Conservation (phyloP, 2,797 vertebrate genomes). For the Malacoctenus gilli region DNA sequence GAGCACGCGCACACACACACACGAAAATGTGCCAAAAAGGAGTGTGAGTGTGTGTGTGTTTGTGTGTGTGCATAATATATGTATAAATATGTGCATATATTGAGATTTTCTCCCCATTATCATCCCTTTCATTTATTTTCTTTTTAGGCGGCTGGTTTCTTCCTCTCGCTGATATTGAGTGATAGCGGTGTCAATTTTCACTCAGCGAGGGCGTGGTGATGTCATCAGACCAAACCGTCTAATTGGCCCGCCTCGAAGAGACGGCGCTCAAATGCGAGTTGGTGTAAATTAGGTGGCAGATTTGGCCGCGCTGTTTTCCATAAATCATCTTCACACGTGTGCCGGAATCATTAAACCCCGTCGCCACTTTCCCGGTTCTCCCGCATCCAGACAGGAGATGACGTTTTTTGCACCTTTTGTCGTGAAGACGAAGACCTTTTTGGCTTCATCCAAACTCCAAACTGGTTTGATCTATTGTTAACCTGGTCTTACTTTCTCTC, state of each 20-base stretch:
- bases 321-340: constrained; percentile 48
- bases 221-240: constrained; percentile 39
- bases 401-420: too few species aligned
- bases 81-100: constrained; percentile 72
- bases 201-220: constrained; percentile 37
- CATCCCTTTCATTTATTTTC: constrained; percentile 60
- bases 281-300: constrained; percentile 71
- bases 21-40: constrained; percentile 9
- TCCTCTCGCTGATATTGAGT: constrained; percentile 46
- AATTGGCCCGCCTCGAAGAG: constrained; percentile 57
- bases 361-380: constrained; percentile 3
- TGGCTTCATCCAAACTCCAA: neutral
- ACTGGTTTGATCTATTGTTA: constrained; percentile 24
- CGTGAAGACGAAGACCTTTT: too few species aligned
- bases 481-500: constrained; percentile 23
- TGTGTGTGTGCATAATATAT: constrained; percentile 45
- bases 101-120: constrained; percentile 56
- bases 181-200: constrained; percentile 52
- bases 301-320: constrained; percentile 53
- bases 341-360: neutral
- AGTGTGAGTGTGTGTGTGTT: too few species aligned
- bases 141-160: constrained; percentile 29
- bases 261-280: constrained; percentile 35
- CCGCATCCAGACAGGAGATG: neutral
- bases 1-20: constrained; percentile 9